Evolutionary conservation across 1,140 invertebrate genomes (phyloP), one percentile per base, ranked within the genome.

Genomic region (Heliconius eleuchia): DNA sequence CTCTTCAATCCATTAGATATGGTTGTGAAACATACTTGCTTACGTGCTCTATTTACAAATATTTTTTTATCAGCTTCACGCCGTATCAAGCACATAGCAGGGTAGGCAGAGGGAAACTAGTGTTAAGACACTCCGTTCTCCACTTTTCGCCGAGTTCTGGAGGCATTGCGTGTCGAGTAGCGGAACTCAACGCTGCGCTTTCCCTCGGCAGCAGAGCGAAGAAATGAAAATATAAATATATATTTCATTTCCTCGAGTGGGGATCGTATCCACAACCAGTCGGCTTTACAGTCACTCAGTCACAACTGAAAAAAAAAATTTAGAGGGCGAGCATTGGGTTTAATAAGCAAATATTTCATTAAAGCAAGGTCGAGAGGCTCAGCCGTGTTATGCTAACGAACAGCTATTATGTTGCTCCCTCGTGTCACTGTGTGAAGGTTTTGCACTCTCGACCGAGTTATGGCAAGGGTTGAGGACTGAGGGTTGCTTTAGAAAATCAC

Each of bases 361-460:
- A 85, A 86, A 85, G 83, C 84, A 85, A 85, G 85, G 82, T 83
- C 85, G 86, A 83, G 79, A 82, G 80, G 84, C 82, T 83, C 76
- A 57, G 80, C 77, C 78, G 78, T 80, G 82, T 87, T 92, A 92
- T 92, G 90, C 87, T 94, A 92, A 92, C 90, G 92, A 92, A 92
- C 89, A 86, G 86, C 86, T 87, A 92, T 92, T 92, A 92, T 94
- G 87, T 89, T 86, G 85, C 86, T 86, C 86, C 87, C 88, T 85
- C 86, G 90, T 92, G 91, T 94, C 91, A 94, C 89, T 92, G 91
- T 94, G 92, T 92, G 90, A 94, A 93, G 92, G 92, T 93, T 93
- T 89, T 86, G 87, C 90, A 90, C 91, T 90, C 89, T 90, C 91
- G 91, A 92, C 91, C 91, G 91, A 92, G 88, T 92, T 91, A 89